phyloP scores from a whole-genome alignment of 2,888 invertebrate species.

The Watsonalla cultraria region DNA sequence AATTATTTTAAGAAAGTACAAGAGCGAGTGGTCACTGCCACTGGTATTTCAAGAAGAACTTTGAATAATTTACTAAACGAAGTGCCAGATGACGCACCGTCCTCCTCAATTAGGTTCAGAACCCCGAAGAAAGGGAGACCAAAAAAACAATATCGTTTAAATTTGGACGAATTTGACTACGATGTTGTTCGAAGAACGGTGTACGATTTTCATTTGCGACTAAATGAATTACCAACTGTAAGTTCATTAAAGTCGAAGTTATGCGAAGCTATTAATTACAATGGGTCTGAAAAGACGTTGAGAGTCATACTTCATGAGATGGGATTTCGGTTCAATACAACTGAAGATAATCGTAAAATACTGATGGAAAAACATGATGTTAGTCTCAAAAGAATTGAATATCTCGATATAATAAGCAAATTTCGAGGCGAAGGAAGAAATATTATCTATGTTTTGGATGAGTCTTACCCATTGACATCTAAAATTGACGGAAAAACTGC shows the following conservation, averaged over 20 bases:
- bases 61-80: not conserved
- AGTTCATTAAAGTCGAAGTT: conserved; percentile 5
- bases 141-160: not conserved
- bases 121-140: not conserved
- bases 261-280: conserved; percentile 2
- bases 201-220: too few relatives aligned
- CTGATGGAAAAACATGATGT: conserved; percentile 1
- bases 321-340: not conserved
- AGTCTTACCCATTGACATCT: not conserved
- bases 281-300: conserved; percentile 7
- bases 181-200: too few relatives aligned
- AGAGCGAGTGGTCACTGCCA: not conserved
- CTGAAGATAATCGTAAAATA: not conserved
- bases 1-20: not conserved
- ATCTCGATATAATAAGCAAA: not conserved
- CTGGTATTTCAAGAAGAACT: not conserved
- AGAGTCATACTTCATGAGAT: conserved; percentile 7
- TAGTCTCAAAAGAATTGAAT: conserved; percentile 1
- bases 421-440: not conserved
- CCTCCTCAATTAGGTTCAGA: not conserved
- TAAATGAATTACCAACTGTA: not conserved
- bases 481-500: not conserved
- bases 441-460: not conserved
- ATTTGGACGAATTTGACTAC: not conserved
- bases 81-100: not conserved